Evolutionary conservation across 92 coral and sea anemone genomes (phyloP).

Genomic region (Diadumene lineata): DNA sequence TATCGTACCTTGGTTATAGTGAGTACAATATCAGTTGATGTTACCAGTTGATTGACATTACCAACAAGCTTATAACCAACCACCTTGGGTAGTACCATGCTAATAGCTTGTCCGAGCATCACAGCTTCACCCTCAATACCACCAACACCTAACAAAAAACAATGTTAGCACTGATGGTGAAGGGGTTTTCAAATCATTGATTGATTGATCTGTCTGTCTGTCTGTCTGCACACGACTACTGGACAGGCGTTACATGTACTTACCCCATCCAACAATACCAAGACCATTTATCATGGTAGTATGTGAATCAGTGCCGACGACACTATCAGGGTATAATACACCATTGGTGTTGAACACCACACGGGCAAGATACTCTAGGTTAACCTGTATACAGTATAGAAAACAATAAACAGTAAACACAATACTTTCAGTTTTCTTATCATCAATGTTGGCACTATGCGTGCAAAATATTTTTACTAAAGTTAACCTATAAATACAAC

Average conservation of each 20-base stretch:
- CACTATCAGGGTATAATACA: conserved; percentile 88
- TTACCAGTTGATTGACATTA: conserved; percentile 65
- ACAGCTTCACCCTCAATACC: conserved; percentile 99
- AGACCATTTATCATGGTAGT: conserved; percentile 99
- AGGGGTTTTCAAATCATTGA: too few relatives aligned
- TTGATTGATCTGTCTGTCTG: too few relatives aligned
- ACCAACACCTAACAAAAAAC: conserved; percentile 92
- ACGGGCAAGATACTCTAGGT: conserved; percentile 92
- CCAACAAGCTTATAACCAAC: conserved; percentile 95
- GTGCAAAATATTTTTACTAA: too few relatives aligned
- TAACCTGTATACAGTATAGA: conserved; percentile 47
- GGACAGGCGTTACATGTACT: conserved; percentile 6
- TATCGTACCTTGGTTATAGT: conserved; percentile 85
- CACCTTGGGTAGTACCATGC: conserved; percentile 96
- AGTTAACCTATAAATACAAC: too few relatives aligned
- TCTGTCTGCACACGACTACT: neutral
- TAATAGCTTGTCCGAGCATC: conserved; percentile 97
- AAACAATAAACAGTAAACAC: neutral
- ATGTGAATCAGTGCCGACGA: conserved; percentile 97
- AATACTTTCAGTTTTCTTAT: neutral
- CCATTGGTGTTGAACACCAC: conserved; percentile 73
- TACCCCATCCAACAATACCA: conserved; percentile 99
- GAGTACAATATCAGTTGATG: conserved; percentile 95
- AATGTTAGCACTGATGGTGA: too few relatives aligned
- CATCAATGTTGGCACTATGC: too few relatives aligned